Conservation (phyloP, 92 coral and sea anemone species). For the Epizoanthus rinbou region DNA sequence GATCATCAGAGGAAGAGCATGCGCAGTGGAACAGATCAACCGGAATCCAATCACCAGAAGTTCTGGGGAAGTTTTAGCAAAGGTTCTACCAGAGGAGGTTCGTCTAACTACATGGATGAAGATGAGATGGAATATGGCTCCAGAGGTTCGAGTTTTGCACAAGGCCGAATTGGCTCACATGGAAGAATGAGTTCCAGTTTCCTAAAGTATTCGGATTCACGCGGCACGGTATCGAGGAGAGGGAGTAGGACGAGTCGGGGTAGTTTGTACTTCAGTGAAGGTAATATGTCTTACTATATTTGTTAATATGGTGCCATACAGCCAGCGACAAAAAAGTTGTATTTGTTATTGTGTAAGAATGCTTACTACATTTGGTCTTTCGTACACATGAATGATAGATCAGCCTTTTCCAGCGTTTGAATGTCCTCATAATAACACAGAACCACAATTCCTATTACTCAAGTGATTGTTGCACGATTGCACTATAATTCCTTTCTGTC, state of each 20-base stretch:
- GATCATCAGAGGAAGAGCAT: neutral
- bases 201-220: slow-evolving; percentile 30
- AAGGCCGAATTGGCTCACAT: slow-evolving; percentile 1
- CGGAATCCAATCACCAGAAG: slow-evolving; percentile 30
- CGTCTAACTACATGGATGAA: neutral
- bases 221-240: slow-evolving; percentile 31
- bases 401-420: too few species aligned
- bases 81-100: neutral
- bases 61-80: slow-evolving; percentile 39
- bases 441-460: too few species aligned
- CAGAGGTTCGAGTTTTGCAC: slow-evolving; percentile 32
- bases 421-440: too few species aligned
- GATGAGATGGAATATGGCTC: slow-evolving; percentile 1
- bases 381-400: too few species aligned
- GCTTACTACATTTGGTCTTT: too few species aligned
- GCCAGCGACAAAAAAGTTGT: too few species aligned
- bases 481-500: too few species aligned
- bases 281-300: neutral
- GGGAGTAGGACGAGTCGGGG: slow-evolving; percentile 42
- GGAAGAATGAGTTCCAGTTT: slow-evolving; percentile 38
- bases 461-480: too few species aligned
- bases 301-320: too few species aligned
- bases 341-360: too few species aligned
- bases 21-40: neutral
- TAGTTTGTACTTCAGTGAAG: slow-evolving; percentile 38